Conservation (phyloP, 2,888 invertebrate genomes). For the Megaustenia siamemsis region DNA sequence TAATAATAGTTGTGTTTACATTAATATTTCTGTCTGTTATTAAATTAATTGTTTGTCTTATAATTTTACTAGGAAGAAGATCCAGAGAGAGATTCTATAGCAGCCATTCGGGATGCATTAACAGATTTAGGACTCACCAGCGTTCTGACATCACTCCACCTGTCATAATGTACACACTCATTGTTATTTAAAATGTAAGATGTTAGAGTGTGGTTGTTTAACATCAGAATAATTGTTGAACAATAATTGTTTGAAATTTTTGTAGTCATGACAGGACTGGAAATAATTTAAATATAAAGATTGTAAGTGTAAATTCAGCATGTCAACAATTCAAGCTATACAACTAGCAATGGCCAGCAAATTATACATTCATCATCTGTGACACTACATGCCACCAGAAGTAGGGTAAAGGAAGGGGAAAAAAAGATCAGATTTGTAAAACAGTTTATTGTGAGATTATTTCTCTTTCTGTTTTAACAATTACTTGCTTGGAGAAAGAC, state of each 20-base stretch:
- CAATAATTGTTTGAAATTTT: neutral
- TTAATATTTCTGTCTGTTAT: neutral
- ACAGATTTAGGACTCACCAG: constrained; percentile 73
- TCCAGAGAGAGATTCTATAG: constrained; percentile 71
- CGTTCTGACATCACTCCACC: constrained; percentile 66
- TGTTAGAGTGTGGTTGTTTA: neutral
- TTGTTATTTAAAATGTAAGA: neutral
- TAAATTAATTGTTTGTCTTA: neutral
- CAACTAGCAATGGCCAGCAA: no score
- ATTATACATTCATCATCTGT: no score
- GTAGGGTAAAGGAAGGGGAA: no score
- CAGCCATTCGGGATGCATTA: constrained; percentile 68
- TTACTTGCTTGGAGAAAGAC: no score
- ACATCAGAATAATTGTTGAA: neutral
- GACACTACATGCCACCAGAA: no score
- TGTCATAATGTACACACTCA: constrained; percentile 28
- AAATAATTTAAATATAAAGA: no score
- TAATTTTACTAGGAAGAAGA: constrained; percentile 73
- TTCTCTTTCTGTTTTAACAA: no score
- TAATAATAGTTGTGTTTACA: neutral
- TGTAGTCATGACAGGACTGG: neutral
- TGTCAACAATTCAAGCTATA: no score
- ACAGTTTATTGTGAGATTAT: no score
- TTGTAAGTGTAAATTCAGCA: no score
- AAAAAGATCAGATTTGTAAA: no score